Percentiles rank a stretch among this genome's conserved stretches.
Conservation (phyloP, 2,113 vertebrate species). For the Trichechus manatus region DNA sequence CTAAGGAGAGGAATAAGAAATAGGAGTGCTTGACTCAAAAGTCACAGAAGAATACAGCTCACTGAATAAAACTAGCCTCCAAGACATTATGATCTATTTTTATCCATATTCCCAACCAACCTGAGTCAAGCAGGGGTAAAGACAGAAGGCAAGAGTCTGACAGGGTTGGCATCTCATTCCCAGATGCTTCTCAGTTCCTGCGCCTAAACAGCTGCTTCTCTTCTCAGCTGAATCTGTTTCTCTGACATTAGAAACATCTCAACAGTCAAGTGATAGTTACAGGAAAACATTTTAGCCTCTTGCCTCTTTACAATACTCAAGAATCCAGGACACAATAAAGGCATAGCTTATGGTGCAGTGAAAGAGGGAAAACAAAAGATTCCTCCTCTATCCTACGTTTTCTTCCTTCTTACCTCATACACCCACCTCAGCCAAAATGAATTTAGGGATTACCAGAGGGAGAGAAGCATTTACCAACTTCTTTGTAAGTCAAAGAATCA, state of each 20-base stretch:
- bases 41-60: neutral
- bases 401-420: neutral
- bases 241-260: neutral
- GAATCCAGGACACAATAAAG: neutral
- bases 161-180: neutral
- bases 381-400: neutral
- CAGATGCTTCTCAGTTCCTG: neutral
- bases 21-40: neutral
- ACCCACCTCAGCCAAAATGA: neutral
- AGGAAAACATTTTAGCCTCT: neutral
- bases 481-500: neutral
- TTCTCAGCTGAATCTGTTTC: neutral
- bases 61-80: too few species aligned
- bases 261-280: neutral
- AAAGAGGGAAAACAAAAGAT: neutral
- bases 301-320: neutral
- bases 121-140: neutral
- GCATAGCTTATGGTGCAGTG: neutral
- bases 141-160: neutral
- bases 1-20: neutral
- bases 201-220: neutral
- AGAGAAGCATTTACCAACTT: neutral
- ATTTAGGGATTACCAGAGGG: neutral
- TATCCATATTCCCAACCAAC: neutral
- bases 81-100: neutral